A percentile compares a stretch with the other conserved stretches of the same genome.
phyloP scores from a whole-genome alignment of 2,888 invertebrate genomes.

The Pogonocherus hispidulus region DNA sequence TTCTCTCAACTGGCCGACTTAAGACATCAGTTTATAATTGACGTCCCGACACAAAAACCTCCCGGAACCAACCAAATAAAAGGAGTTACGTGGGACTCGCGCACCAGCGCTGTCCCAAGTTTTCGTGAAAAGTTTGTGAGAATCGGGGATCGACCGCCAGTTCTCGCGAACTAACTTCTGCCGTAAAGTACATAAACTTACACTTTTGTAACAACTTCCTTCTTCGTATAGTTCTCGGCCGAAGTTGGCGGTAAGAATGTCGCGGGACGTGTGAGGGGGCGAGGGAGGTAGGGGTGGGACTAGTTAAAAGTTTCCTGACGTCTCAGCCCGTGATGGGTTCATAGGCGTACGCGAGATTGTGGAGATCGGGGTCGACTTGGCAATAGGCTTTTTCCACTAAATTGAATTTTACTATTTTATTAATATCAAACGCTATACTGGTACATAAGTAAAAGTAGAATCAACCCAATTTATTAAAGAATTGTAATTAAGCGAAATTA shows the following conservation, averaged over 20 bases:
- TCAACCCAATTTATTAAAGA: too few relatives aligned
- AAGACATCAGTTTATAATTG: too few relatives aligned
- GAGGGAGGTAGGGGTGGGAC: conserved; percentile 49
- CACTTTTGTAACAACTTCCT: conserved; percentile 69
- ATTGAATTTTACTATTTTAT: too few relatives aligned
- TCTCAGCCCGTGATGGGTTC: neutral
- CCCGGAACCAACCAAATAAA: neutral
- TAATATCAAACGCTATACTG: too few relatives aligned
- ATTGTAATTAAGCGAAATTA: too few relatives aligned
- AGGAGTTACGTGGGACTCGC: conserved; percentile 14
- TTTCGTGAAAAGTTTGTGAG: conserved; percentile 43
- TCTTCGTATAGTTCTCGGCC: conserved; percentile 59
- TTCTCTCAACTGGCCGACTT: too few relatives aligned
- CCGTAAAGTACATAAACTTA: conserved; percentile 70
- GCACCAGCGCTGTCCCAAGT: conserved; percentile 36
- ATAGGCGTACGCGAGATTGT: neutral
- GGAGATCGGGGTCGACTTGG: too few relatives aligned
- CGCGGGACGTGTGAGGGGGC: conserved; percentile 48
- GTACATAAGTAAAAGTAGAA: too few relatives aligned
- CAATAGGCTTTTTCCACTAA: too few relatives aligned
- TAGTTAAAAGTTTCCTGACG: conserved; percentile 65
- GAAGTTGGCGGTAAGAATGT: conserved; percentile 64
- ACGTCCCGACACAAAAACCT: neutral
- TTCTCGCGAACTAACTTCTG: conserved; percentile 68
- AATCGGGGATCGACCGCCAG: conserved; percentile 46